phyloP scores from a whole-genome alignment of 1,140 invertebrate genomes.

The Batillaria attramentaria region DNA sequence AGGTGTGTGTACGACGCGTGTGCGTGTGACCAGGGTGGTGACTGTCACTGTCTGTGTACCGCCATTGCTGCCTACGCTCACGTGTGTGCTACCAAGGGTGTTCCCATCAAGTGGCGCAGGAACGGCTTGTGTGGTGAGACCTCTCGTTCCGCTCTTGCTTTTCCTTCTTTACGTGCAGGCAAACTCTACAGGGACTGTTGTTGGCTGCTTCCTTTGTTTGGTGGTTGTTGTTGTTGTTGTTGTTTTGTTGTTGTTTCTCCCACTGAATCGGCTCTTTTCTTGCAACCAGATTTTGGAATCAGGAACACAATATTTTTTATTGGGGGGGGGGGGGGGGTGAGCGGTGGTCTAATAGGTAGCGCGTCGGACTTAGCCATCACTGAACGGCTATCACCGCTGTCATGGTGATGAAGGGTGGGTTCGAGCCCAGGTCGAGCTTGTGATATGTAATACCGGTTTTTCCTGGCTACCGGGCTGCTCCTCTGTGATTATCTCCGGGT shows the following conservation, averaged over 20 bases:
- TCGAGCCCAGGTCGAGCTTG: too few relatives aligned
- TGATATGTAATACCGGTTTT: too few relatives aligned
- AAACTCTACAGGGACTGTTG: not conserved
- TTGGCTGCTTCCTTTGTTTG: not conserved
- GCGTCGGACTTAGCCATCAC: too few relatives aligned
- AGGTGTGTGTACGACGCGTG: slow-evolving; percentile 74
- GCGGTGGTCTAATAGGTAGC: too few relatives aligned
- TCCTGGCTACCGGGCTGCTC: too few relatives aligned
- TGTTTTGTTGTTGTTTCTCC: not conserved
- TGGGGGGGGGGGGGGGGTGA: too few relatives aligned
- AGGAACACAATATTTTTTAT: not conserved
- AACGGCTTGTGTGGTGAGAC: slow-evolving; percentile 75
- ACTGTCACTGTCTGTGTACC: slow-evolving; percentile 92
- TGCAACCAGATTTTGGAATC: too few relatives aligned
- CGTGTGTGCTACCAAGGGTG: slow-evolving; percentile 79
- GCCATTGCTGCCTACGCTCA: slow-evolving; percentile 90
- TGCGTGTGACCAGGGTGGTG: slow-evolving; percentile 89
- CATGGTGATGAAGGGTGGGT: too few relatives aligned
- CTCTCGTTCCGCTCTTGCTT: not conserved
- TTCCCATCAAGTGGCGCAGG: slow-evolving; percentile 84
- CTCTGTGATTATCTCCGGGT: too few relatives aligned
- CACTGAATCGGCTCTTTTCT: too few relatives aligned
- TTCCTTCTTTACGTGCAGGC: not conserved
- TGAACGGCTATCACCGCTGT: too few relatives aligned
- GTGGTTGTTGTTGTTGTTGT: not conserved